A percentile compares a stretch with the other conserved stretches of the same genome.
Evolutionary conservation across 2,888 invertebrate genomes (phyloP).

Genomic region (Villa cingulata): DNA sequence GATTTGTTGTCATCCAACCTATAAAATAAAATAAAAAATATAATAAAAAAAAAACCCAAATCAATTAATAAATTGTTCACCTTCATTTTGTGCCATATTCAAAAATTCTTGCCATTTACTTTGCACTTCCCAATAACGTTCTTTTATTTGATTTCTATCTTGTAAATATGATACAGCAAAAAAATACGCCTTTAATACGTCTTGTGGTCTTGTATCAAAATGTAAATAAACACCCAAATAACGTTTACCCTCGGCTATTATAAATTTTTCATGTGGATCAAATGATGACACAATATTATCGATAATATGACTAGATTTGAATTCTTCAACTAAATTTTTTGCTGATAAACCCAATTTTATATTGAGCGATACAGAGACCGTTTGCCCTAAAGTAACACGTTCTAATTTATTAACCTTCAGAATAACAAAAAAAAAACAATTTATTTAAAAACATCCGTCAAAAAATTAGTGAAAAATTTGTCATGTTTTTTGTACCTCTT

Average conservation of each 20-base stretch:
- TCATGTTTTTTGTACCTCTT: slow-evolving; percentile 33
- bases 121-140: slow-evolving; percentile 38
- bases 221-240: slow-evolving; percentile 34
- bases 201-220: slow-evolving; percentile 33
- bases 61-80: slow-evolving; percentile 14
- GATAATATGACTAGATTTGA: slow-evolving; percentile 30
- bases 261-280: slow-evolving; percentile 34
- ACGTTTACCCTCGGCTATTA: slow-evolving; percentile 33
- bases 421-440: not conserved
- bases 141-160: slow-evolving; percentile 35
- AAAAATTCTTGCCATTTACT: slow-evolving; percentile 40
- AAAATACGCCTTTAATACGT: slow-evolving; percentile 35
- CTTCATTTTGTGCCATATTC: slow-evolving; percentile 35
- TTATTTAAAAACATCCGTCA: not conserved
- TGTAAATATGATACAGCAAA: slow-evolving; percentile 36
- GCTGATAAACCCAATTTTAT: slow-evolving; percentile 32
- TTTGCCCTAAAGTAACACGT: slow-evolving; percentile 48
- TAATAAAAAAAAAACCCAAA: too few species aligned
- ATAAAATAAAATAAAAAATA: slow-evolving; percentile 18
- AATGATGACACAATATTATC: slow-evolving; percentile 35
- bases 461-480: too few species aligned
- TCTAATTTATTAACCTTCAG: slow-evolving; percentile 49
- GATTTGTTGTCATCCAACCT: slow-evolving; percentile 48
- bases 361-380: slow-evolving; percentile 34
- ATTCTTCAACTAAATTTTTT: slow-evolving; percentile 31